Base-by-base conservation (phyloP, 2,888 invertebrate species). In the Plebejus anna region DNA sequence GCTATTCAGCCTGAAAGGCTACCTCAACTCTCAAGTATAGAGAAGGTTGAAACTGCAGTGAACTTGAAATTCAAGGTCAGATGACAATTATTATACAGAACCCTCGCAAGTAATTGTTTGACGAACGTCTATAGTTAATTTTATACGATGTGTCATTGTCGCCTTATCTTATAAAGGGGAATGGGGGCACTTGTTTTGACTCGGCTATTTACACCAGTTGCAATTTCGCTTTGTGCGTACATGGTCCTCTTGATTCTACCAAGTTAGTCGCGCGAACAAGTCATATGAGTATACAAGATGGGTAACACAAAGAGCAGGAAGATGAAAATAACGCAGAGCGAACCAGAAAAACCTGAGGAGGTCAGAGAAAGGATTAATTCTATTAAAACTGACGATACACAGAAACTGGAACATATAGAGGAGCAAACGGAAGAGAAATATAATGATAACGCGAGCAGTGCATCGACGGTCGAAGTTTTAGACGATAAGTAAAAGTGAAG, bases 381-480 rank as follows among this genome's bases (percentile, higher is more conserved):
- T 1, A 83, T 92, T 59, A 92, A 88, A 80, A 85, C 88, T 75
- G 92, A 92, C 51, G 84, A 83, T 75, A 82, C 38, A 32, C 22
- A 42, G 57, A 76, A 80, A 28, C 70, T 75, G 32, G 83, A 83
- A 32, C 83, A 83, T 4, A 66, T 36, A n/a, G 75, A 79, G 1
- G 81, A 81, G 76, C 84, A 86, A 79, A 82, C 79, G 9, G 89
- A 84, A 78, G 86, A 86, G 72, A 88, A 86, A 57, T 90, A 88
- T 28, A 87, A 85, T 78, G 92, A 92, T 80, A 92, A 91, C 79
- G 88, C 93, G 4, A 93, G 93, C 80, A 92, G 91, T 86, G 92
- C 92, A 0, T 93, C 93, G 2, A 93, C 93, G 38, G 91, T 93
- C 77, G 93, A 94, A 89, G 90, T 87, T 81, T 85, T 94, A 77